Conservation (phyloP, 2,888 invertebrate species). For the Hirtodrosophila histrioides region DNA sequence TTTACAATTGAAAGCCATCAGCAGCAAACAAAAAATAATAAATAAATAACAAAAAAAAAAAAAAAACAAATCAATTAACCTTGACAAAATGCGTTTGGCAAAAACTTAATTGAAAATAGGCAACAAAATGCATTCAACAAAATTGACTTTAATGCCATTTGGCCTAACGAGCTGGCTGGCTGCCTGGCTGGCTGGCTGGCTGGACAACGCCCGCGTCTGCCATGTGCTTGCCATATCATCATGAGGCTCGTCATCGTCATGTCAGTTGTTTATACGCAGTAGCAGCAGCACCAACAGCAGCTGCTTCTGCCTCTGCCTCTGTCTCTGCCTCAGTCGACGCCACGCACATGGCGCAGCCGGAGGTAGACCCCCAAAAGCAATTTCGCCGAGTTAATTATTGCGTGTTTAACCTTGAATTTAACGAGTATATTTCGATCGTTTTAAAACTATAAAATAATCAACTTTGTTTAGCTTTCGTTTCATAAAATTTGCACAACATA, state of each 20-base stretch:
- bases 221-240: slow-evolving; percentile 67
- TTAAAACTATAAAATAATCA: slow-evolving; percentile 77
- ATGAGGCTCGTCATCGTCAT: slow-evolving; percentile 23
- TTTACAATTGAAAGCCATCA: slow-evolving; percentile 61
- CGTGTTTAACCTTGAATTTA: slow-evolving; percentile 75
- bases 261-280: slow-evolving; percentile 36
- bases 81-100: slow-evolving; percentile 70
- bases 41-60: too few relatives aligned
- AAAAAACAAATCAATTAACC: slow-evolving; percentile 68
- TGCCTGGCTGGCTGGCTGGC: slow-evolving; percentile 25
- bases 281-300: neutral
- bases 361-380: slow-evolving; percentile 56
- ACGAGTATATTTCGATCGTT: slow-evolving; percentile 68
- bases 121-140: slow-evolving; percentile 69
- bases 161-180: slow-evolving; percentile 38
- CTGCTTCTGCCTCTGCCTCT: slow-evolving; percentile 1
- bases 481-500: slow-evolving; percentile 57
- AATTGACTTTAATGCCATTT: slow-evolving; percentile 59
- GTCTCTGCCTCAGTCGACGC: slow-evolving; percentile 14
- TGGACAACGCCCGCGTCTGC: slow-evolving; percentile 56
- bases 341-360: slow-evolving; percentile 55
- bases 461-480: slow-evolving; percentile 72
- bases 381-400: slow-evolving; percentile 75
- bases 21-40: slow-evolving; percentile 7
- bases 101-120: slow-evolving; percentile 70